These are phyloP conservation scores for Pararge aegeria DNA, from an alignment of 1,140 invertebrate species.

Conservation along the genomic window DNA sequence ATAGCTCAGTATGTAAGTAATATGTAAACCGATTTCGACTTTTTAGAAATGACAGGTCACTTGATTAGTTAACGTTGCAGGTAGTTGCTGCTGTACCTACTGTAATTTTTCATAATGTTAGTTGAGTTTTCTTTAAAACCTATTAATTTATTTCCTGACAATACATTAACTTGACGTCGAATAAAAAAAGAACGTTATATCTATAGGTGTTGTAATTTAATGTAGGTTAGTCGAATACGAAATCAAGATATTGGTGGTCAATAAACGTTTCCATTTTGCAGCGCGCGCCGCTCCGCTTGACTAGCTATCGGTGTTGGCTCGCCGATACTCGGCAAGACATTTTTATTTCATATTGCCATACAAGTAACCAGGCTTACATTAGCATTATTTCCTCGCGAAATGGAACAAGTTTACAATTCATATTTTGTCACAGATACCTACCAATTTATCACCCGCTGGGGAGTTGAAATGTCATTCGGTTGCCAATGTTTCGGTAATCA, in stretches of 20 bases:
- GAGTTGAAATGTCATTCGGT: background rate
- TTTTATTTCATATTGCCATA: slow-evolving; percentile 35
- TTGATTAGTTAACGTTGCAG: too few species aligned
- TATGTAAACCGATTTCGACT: too few species aligned
- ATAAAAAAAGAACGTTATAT: background rate
- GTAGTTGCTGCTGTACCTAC: background rate
- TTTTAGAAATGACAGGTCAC: too few species aligned
- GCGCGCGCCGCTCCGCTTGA: slow-evolving; percentile 48
- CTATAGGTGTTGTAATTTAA: slow-evolving; percentile 38
- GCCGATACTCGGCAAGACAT: slow-evolving; percentile 21
- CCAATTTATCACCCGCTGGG: background rate
- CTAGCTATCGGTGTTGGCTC: slow-evolving; percentile 51
- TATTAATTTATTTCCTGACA: background rate
- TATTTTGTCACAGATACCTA: slow-evolving; percentile 27
- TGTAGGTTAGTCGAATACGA: slow-evolving; percentile 42
- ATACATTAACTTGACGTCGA: background rate
- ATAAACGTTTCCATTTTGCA: slow-evolving; percentile 41
- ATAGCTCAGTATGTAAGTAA: too few species aligned
- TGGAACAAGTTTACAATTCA: slow-evolving; percentile 24
- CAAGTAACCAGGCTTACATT: slow-evolving; percentile 24
- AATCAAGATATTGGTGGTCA: slow-evolving; percentile 41
- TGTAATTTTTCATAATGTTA: background rate
- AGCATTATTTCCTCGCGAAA: slow-evolving; percentile 33
- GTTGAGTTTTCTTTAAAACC: background rate
- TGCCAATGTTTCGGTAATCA: background rate